phyloP scores from a whole-genome alignment of 37 sponge, comb jelly and placozoan species.

The Cliona cf. orientalis region DNA sequence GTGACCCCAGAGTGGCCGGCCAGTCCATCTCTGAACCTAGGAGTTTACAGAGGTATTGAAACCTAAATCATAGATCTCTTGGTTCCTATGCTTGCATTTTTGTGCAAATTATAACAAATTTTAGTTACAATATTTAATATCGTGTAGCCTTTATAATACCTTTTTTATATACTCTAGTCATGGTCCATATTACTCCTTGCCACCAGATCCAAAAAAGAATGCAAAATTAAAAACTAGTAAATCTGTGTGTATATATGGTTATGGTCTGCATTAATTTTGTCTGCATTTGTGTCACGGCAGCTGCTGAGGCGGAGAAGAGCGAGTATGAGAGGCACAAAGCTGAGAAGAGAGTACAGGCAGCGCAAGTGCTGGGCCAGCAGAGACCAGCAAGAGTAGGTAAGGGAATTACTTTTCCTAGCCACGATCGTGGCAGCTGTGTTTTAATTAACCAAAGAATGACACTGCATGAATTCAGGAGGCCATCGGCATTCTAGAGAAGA shows the following conservation, averaged over 20 bases:
- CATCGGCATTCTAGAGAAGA: not conserved
- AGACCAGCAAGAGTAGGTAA: slow-evolving; percentile 21
- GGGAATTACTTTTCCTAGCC: not conserved
- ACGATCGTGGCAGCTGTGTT: not conserved
- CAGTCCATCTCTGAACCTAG: not conserved
- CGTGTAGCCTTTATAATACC: no score
- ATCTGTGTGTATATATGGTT: not conserved
- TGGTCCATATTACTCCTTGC: slow-evolving; percentile 31
- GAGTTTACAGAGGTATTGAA: not conserved
- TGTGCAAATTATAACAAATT: not conserved
- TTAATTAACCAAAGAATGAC: no score
- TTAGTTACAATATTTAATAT: no score
- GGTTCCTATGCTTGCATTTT: not conserved
- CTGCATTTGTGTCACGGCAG: not conserved
- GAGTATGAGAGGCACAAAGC: slow-evolving; percentile 9
- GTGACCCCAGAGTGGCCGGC: no score
- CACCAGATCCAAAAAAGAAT: slow-evolving; percentile 44
- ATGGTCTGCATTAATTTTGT: not conserved
- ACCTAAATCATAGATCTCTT: no score
- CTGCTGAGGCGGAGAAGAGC: slow-evolving; percentile 12
- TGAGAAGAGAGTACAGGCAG: not conserved
- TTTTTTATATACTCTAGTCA: slow-evolving; percentile 1
- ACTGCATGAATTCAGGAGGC: slow-evolving; percentile 25
- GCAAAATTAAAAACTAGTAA: slow-evolving; percentile 27
- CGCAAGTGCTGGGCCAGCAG: not conserved